phyloP scores from a whole-genome alignment of 2,113 vertebrate species.

The Erpornis zantholeuca region DNA sequence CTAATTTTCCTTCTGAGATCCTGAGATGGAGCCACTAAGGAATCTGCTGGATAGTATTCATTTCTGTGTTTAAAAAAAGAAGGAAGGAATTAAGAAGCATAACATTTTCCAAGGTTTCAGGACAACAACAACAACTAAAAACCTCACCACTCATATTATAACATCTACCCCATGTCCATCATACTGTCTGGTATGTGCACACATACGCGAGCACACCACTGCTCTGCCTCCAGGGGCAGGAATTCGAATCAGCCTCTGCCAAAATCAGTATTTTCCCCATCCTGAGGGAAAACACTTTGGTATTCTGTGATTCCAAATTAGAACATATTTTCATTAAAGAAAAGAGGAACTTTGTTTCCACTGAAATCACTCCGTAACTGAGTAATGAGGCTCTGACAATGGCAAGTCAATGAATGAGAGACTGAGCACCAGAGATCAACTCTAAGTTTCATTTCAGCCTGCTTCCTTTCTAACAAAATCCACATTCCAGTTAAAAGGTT shows the following conservation, averaged over 20 bases:
- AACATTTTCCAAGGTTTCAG: not conserved
- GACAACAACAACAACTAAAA: not conserved
- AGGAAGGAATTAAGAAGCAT: not conserved
- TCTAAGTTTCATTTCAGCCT: not conserved
- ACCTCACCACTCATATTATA: not conserved
- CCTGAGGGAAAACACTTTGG: not conserved
- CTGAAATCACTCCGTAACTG: not conserved
- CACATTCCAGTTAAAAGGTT: not conserved
- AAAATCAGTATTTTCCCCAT: not conserved
- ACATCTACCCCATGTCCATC: not conserved
- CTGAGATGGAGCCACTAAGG: constrained; percentile 88
- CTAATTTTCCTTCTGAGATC: constrained; percentile 77
- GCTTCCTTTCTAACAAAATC: not conserved
- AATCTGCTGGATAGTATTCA: constrained; percentile 90
- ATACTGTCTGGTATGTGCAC: not conserved
- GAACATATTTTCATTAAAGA: not conserved
- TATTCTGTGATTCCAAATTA: not conserved
- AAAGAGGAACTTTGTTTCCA: not conserved
- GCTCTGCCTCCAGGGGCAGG: not conserved
- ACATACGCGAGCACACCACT: not conserved
- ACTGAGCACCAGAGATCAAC: not conserved
- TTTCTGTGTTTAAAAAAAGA: constrained; percentile 72
- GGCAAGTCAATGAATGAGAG: not conserved
- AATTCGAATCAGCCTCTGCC: not conserved
- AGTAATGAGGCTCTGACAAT: not conserved